A percentile compares a stretch with the other conserved stretches of the same genome.
Conservation (phyloP, 2,797 vertebrate species). For the Melanitta fusca region DNA sequence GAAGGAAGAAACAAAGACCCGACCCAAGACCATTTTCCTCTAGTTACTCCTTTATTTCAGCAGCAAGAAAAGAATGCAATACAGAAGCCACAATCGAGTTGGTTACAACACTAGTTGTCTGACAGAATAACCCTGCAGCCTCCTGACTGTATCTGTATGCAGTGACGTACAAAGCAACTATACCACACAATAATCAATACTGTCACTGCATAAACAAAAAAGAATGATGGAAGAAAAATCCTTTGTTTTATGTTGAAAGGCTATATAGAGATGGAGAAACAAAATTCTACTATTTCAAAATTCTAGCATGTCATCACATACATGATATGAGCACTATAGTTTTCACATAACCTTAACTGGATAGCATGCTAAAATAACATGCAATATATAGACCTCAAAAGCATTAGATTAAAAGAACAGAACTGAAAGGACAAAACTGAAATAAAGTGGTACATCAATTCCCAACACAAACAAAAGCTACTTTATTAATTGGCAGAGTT, state of each 20-base stretch:
- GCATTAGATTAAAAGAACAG: not conserved
- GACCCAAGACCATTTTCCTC: not conserved
- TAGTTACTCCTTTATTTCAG: not conserved
- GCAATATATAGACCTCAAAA: not conserved
- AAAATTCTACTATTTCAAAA: not conserved
- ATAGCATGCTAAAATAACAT: not conserved
- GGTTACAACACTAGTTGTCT: not conserved
- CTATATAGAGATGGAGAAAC: not conserved
- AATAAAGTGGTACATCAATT: not conserved
- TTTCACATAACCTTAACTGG: not conserved
- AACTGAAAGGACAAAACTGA: not conserved
- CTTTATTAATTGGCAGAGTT: not conserved
- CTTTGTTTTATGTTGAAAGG: not conserved
- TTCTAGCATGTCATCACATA: not conserved
- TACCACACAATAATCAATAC: rapidly evolving
- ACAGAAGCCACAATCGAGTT: not conserved
- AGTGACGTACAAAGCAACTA: not conserved
- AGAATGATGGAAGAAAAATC: not conserved
- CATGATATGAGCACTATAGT: not conserved
- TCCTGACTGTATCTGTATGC: not conserved
- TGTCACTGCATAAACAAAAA: not conserved
- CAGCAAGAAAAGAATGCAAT: not conserved
- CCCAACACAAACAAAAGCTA: not conserved
- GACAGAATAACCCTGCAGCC: not conserved
- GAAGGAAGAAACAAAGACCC: not conserved